Evolutionary conservation across 2,888 invertebrate species (phyloP), one percentile per base, ranked within the genome.

Genomic region (Tethea ocularis): DNA sequence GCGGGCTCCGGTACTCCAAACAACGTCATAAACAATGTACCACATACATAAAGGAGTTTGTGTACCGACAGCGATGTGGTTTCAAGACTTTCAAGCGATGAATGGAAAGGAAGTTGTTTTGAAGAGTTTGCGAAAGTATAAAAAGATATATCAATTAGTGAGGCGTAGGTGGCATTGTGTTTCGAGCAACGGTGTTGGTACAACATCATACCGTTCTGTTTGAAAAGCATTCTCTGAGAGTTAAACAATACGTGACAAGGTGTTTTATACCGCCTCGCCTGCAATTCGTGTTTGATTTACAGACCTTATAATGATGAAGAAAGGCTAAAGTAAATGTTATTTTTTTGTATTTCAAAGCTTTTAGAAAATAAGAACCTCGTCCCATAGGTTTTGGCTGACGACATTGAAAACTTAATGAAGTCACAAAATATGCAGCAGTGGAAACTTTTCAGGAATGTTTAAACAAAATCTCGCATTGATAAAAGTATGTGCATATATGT

Each of bases 41-140:
- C 78, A 71, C 71, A 71, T 73, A 75, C 75, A 74, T 77, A 78
- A 76, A 76, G 72, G 20, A 68, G 36, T 33, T 54, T 22, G 54
- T 33, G 63, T 57, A 55, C 66, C 68, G 65, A 71, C 1, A 67
- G 62, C 63, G 17, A 22, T 36, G 54, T 54, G 54, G 54, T 54
- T 73, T 71, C 84, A 87, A 82, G 86, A 85, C 87, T 86, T 80
- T 64, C 60, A 66, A 70, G 64, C 66, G 72, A 70, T 82, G 85
- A 91, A 91, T 85, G 86, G 78, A 83, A 80, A 91, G 91, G 91
- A 90, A 91, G 91, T 89, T 84, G 84, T 85, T 85, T 83, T 78
- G 69, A 72, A 77, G 75, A 77, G 84, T 83, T 86, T 82, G 86
- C 80, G 70, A 83, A 80, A 76, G 74, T 77, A 83, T 83, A 83